Evolutionary conservation across 2,888 invertebrate genomes (phyloP), one percentile per base, ranked within the genome.

Genomic region (Electrophaes corylata): DNA sequence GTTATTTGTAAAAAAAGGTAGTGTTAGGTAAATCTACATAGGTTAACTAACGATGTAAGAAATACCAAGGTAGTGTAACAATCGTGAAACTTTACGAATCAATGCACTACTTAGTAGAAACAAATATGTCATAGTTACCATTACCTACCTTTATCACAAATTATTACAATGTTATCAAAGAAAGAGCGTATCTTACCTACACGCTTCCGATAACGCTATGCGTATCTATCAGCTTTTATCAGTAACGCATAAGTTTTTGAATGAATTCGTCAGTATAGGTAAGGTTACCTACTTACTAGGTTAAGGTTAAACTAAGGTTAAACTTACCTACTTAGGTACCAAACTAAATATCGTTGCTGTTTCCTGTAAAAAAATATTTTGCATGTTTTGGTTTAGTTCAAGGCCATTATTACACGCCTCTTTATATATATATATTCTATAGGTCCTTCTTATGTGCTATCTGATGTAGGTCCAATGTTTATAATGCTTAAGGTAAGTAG

Each of bases 151-250:
- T n/a, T 43, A 47, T 33, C 33, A 29, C 19, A 33, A 33, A 14
- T 4, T 16, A 48, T 18, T 48, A 44, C 18, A 26, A 33, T 40
- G 58, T 40, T 49, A 58, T 40, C 53, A 45, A 54, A 58, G 57
- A 47, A 57, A 49, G 26, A 44, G 44, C 45, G 45, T 59, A 54
- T 50, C 59, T 50, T 49, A n/a, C n/a, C n/a, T n/a, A 12, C 35
- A 53, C 31, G 54, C 50, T 54, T 41, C 31, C 51, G 56, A 52
- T 60, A 56, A 60, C 44, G 35, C 19, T 41, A 40, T 26, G 31
- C 40, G 16, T 41, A 54, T 49, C 53, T 35, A 37, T 35, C 37
- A 10, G 31, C n/a, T 35, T 20, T 18, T 59, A 59, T 50, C 59
- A 41, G 35, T 44, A 47, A 41, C 33, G 31, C 39, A 39, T 53